Conservation (phyloP, 1,140 invertebrate genomes). For the Caenorhabditis inopinata region DNA sequence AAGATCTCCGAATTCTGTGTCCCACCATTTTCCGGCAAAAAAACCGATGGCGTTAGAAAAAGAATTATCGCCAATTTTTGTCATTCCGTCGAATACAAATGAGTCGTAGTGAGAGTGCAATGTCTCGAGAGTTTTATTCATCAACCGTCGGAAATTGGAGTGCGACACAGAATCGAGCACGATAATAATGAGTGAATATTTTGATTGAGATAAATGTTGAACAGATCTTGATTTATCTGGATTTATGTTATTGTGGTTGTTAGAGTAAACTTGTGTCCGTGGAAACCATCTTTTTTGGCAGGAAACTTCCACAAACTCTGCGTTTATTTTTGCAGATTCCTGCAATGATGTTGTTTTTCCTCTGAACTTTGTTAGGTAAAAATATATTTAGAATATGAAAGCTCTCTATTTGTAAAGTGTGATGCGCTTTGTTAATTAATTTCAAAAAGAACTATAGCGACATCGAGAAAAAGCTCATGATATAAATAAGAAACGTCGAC, state of each 20-base stretch:
- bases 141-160: constrained; percentile 51
- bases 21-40: constrained; percentile 48
- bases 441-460: too few relatives aligned
- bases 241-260: constrained; percentile 52
- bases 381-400: too few relatives aligned
- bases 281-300: constrained; percentile 45
- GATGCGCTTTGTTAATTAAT: too few relatives aligned
- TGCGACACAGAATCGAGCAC: constrained; percentile 59
- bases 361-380: too few relatives aligned
- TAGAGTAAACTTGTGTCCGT: constrained; percentile 46
- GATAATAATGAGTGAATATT: not conserved
- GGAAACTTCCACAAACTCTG: constrained; percentile 57
- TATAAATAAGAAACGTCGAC: too few relatives aligned
- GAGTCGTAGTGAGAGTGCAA: constrained; percentile 50
- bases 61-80: constrained; percentile 60
- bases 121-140: constrained; percentile 54
- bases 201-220: constrained; percentile 46
- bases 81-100: constrained; percentile 56
- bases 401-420: too few relatives aligned
- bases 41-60: constrained; percentile 62
- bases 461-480: too few relatives aligned
- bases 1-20: constrained; percentile 12
- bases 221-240: constrained; percentile 20
- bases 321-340: constrained; percentile 43
- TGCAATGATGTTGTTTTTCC: too few relatives aligned